Percentiles rank a stretch among this genome's conserved stretches.
Conservation (phyloP, 2,888 invertebrate species). For the Drosophila subquinaria region DNA sequence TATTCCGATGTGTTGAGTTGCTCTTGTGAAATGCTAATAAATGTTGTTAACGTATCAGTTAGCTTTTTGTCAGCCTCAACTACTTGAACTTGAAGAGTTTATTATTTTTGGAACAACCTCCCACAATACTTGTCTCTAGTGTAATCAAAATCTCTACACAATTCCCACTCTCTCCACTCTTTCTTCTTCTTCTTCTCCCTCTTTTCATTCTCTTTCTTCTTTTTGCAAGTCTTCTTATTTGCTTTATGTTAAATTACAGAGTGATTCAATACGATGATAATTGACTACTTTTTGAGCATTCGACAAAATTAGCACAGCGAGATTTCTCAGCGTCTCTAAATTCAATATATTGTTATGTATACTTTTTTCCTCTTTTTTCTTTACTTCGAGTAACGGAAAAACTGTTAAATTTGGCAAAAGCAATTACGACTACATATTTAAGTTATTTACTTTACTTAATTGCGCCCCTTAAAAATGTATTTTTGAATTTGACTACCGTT, state of each 20-base stretch:
- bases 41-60: constrained; percentile 6
- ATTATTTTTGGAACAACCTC: neutral
- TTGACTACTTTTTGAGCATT: constrained; percentile 3
- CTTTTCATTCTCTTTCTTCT: neutral
- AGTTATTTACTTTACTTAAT: constrained; percentile 21
- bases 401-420: constrained; percentile 12
- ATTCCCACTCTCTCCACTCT: neutral
- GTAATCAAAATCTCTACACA: neutral
- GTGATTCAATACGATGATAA: constrained; percentile 14
- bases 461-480: constrained; percentile 11
- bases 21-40: constrained; percentile 2
- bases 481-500: constrained; percentile 18
- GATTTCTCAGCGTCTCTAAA: constrained; percentile 6
- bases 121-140: neutral
- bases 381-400: constrained; percentile 22
- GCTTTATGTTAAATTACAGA: neutral
- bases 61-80: constrained; percentile 18
- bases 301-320: constrained; percentile 19
- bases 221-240: neutral
- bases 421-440: constrained; percentile 37
- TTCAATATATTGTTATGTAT: constrained; percentile 2
- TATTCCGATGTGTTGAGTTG: neutral
- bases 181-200: neutral
- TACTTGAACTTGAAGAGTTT: neutral
- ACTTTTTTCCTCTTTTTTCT: neutral